phyloP scores from a whole-genome alignment of 2,113 vertebrate genomes.

The Burhinus bistriatus region DNA sequence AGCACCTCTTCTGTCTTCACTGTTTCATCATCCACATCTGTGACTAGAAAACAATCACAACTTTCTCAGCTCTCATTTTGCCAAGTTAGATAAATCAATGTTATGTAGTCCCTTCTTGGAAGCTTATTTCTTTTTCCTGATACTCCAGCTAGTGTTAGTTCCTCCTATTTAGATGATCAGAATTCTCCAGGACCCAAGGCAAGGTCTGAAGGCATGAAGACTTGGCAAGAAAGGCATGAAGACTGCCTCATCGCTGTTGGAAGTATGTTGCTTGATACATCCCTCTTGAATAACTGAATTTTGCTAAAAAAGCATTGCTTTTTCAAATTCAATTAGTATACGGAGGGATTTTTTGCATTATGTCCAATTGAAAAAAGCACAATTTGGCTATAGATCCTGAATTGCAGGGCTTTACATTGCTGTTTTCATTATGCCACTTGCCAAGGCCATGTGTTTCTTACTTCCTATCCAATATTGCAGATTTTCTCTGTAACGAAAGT shows the following conservation, averaged over 20 bases:
- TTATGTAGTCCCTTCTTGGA: background rate
- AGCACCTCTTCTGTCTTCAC: background rate
- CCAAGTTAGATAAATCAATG: background rate
- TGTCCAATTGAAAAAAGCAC: background rate
- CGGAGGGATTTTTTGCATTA: background rate
- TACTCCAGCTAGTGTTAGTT: background rate
- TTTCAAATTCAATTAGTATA: background rate
- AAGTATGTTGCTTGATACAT: background rate
- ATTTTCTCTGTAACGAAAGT: background rate
- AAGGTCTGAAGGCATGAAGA: background rate
- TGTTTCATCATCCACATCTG: background rate
- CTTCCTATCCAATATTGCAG: background rate
- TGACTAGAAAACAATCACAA: background rate
- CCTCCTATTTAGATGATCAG: background rate
- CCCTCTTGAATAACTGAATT: background rate
- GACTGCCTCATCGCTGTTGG: background rate
- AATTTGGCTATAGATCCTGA: background rate
- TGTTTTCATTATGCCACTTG: background rate
- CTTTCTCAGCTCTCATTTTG: background rate
- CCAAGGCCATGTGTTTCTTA: background rate
- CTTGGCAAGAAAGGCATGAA: background rate
- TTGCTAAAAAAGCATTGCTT: background rate
- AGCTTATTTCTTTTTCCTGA: background rate
- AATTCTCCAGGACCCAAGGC: background rate
- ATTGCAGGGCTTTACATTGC: background rate